Conservation (phyloP, 2,888 invertebrate species). For the Caenorhabditis zanzibari region DNA sequence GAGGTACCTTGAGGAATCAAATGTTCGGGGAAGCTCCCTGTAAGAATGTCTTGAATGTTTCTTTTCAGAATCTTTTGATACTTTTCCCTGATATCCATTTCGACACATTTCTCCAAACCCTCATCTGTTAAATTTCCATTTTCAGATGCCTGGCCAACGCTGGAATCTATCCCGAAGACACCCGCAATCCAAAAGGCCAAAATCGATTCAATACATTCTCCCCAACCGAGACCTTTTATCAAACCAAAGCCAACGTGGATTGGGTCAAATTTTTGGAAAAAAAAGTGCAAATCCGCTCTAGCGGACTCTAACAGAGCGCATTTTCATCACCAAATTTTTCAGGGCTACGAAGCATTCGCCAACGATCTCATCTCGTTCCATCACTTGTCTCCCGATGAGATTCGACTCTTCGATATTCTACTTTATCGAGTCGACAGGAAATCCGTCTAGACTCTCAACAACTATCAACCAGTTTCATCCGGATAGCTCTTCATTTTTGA, state of each 20-base stretch:
- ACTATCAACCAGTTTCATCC: neutral
- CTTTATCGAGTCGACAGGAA: slow-evolving; percentile 62
- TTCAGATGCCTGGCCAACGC: slow-evolving; percentile 70
- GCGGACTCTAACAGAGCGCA: neutral
- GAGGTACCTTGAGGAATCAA: no score
- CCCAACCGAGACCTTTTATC: slow-evolving; percentile 53
- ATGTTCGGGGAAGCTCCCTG: no score
- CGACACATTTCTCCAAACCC: no score
- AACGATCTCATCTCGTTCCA: slow-evolving; percentile 73
- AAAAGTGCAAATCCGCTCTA: slow-evolving; percentile 13
- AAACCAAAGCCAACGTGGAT: slow-evolving; percentile 45
- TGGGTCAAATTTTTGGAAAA: slow-evolving; percentile 57
- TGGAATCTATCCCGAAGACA: slow-evolving; percentile 73
- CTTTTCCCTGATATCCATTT: no score
- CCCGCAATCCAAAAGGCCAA: slow-evolving; percentile 67
- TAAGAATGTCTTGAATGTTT: no score
- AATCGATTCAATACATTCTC: slow-evolving; percentile 72
- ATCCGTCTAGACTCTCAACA: slow-evolving; percentile 9
- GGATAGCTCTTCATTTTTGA: slow-evolving; percentile 14
- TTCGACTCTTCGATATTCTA: slow-evolving; percentile 70
- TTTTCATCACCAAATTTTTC: slow-evolving; percentile 24
- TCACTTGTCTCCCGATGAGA: slow-evolving; percentile 68
- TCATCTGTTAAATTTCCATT: neutral
- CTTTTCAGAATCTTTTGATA: no score
- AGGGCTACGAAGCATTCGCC: slow-evolving; percentile 71